Percentiles rank a stretch among this genome's conserved stretches.
These are phyloP conservation scores for Pipistrellus pipistrellus DNA, from an alignment of 2,797 vertebrate species.

Conservation along the genomic window DNA sequence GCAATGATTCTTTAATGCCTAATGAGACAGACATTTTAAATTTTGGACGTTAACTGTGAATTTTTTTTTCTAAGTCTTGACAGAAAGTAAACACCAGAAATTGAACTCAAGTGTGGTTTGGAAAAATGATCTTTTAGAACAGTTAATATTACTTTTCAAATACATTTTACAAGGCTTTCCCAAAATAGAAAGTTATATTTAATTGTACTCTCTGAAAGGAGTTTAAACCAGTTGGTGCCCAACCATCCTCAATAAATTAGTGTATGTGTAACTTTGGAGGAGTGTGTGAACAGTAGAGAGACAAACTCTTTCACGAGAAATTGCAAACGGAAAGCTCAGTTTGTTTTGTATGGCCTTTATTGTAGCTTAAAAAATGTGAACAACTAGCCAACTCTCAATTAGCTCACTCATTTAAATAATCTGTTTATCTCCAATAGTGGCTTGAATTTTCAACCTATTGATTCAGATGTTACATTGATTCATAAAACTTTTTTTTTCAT, in stretches of 20 bases:
- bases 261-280: conserved; percentile 41
- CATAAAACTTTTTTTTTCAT: conserved; percentile 52
- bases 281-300: conserved; percentile 25
- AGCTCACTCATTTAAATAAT: conserved; percentile 48
- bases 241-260: neutral
- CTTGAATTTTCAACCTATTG: neutral
- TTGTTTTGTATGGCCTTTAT: neutral
- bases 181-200: conserved; percentile 66
- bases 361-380: conserved; percentile 28
- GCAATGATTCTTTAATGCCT: conserved; percentile 84
- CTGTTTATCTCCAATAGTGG: conserved; percentile 30
- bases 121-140: conserved; percentile 77
- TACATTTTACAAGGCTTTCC: conserved; percentile 63
- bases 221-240: conserved; percentile 56
- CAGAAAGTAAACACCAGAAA: conserved; percentile 76
- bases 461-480: conserved; percentile 20
- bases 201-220: conserved; percentile 56
- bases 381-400: conserved; percentile 50
- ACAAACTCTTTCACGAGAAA: conserved; percentile 44
- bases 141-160: conserved; percentile 67
- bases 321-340: conserved; percentile 12
- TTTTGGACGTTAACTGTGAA: conserved; percentile 78
- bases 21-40: conserved; percentile 82
- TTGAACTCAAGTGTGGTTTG: conserved; percentile 54
- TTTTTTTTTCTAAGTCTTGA: conserved; percentile 71